Evolutionary conservation across 2,888 invertebrate species (phyloP), one percentile per base, ranked within the genome.

Genomic region (Ashinkailepas kermadecensis): DNA sequence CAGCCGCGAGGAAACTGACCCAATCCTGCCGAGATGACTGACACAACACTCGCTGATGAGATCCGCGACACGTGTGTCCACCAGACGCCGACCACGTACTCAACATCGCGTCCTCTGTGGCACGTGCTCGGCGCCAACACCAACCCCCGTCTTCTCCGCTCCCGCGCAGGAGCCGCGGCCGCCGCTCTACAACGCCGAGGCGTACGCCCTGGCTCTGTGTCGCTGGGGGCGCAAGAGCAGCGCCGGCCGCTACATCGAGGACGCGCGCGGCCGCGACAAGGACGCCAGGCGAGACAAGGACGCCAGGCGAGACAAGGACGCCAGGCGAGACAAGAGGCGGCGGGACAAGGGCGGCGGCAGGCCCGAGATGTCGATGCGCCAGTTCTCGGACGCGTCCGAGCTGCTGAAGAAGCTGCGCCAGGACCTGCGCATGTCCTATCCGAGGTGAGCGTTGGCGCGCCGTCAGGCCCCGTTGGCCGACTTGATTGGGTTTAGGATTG

Each of bases 171-270:
- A 83, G 25, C 92, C 94, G 86, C 90, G 95, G 78, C 95, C 95
- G 59, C 95, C 95, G 0, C 92, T 95, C 25, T 95, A 95, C 89
- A 95, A 95, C 87, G 93, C 95, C 0, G 95, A 96, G 87, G 95
- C 95, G 87, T 96, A 95, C 87, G 93, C 93, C 8, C 89, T 91
- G 8, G 93, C 94, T 0, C 88, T 95, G 83, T 92, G 92, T 62
- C 54, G 74, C 21, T 62, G 70, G 74, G 86, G 87, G 79, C 87
- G 87, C 62, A 81, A n/a, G 79, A 62, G 39, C 81, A 67, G 56
- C 83, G 81, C 82, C 81, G 7, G 82, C 82, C 64, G 67, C 82
- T 18, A 81, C 82, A 21, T 81, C 80, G 23, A 82, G 12, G 18
- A 39, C 21, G 65, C 21, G 15, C 11, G 65, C 18, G 23, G 15